phyloP scores from a whole-genome alignment of 2,113 vertebrate species.

The Amazona vittata region DNA sequence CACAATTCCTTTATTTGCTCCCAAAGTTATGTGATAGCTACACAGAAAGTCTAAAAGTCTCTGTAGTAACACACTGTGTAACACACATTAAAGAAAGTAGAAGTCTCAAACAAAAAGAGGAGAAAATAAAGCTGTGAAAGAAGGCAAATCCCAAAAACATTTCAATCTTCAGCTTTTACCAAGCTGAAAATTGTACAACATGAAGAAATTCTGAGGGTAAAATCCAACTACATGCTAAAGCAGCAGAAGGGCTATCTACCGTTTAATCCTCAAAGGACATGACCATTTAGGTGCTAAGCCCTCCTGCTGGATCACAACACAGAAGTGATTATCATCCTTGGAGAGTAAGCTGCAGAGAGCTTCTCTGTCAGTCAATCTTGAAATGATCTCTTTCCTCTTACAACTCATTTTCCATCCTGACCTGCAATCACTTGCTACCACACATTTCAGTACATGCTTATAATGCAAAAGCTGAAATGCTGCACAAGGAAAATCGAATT shows the following conservation, averaged over 20 bases:
- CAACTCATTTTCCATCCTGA: neutral
- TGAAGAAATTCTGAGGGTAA: neutral
- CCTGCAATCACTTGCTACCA: neutral
- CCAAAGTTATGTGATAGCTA: neutral
- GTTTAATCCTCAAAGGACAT: neutral
- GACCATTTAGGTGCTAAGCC: neutral
- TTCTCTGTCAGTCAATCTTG: neutral
- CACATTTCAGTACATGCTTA: neutral
- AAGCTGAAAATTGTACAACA: neutral
- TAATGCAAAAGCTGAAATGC: neutral
- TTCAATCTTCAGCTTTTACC: neutral
- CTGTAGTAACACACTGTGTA: neutral
- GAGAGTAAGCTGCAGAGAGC: neutral
- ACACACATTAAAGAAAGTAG: neutral
- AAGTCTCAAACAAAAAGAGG: neutral
- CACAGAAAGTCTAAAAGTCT: neutral
- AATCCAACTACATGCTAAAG: neutral
- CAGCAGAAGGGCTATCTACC: neutral
- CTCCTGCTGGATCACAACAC: fast-evolving
- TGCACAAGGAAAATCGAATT: neutral
- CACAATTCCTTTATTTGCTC: neutral
- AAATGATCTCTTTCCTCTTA: neutral
- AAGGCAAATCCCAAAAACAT: neutral
- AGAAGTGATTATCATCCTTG: neutral
- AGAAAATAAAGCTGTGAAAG: neutral